Evolutionary conservation across 2,113 vertebrate genomes (phyloP).

Genomic region (Andinoacara biseriatus): DNA sequence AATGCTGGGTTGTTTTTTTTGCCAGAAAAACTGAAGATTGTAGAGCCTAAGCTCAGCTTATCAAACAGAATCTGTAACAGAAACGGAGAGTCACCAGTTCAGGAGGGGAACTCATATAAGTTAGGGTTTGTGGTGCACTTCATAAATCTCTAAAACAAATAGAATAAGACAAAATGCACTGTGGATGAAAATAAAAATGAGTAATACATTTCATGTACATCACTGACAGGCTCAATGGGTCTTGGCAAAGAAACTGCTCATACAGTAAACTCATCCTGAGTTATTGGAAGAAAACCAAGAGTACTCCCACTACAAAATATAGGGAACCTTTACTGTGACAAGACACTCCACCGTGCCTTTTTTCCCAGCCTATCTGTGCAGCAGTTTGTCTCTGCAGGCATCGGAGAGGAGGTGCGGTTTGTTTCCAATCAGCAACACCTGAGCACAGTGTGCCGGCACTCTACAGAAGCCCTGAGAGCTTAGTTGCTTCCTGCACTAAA

Average conservation of each 20-base stretch:
- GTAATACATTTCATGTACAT: neutral
- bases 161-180: neutral
- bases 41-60: slow-evolving; percentile 11
- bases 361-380: neutral
- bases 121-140: neutral
- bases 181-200: neutral
- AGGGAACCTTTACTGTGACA: neutral
- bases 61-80: neutral
- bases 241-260: neutral
- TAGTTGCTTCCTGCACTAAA: neutral
- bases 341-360: neutral
- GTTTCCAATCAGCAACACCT: neutral
- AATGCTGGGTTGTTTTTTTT: neutral
- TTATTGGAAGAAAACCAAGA: neutral
- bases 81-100: neutral
- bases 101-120: neutral
- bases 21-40: neutral
- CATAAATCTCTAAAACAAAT: neutral
- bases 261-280: neutral
- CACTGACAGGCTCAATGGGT: neutral
- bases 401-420: too few relatives aligned
- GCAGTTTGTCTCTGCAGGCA: neutral
- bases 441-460: neutral
- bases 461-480: neutral
- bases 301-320: neutral